Conservation (phyloP, 2,888 invertebrate species). For the Drosophila paracracens region DNA sequence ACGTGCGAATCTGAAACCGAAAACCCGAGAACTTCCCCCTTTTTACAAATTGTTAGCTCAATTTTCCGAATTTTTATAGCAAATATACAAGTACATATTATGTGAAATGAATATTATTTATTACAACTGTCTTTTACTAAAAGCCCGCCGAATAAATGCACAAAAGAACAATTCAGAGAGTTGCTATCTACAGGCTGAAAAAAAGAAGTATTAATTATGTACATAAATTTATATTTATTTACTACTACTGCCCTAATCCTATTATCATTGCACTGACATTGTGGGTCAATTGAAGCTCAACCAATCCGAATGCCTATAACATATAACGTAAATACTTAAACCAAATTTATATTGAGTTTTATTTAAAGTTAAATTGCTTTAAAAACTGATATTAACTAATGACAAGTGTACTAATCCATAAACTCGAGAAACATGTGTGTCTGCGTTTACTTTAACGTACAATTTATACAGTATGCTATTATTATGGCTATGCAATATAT, state of each 20-base stretch:
- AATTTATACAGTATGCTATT: neutral
- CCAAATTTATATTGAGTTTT: neutral
- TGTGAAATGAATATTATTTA: constrained; percentile 24
- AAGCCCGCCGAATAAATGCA: neutral
- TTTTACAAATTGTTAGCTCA: constrained; percentile 46
- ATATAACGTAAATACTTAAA: neutral
- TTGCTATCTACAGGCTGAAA: neutral
- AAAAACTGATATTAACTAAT: neutral
- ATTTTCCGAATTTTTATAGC: constrained; percentile 56
- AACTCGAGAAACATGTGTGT: neutral
- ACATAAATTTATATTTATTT: neutral
- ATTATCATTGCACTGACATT: neutral
- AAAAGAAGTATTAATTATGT: neutral
- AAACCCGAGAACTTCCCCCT: constrained; percentile 11
- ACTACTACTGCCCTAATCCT: neutral
- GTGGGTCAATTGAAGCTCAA: neutral
- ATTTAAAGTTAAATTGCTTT: neutral
- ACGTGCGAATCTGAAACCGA: constrained; percentile 14
- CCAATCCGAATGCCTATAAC: neutral
- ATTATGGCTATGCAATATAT: neutral
- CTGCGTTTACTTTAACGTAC: neutral
- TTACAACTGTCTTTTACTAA: constrained; percentile 7
- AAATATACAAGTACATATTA: constrained; percentile 46
- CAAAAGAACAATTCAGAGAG: neutral
- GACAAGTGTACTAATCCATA: neutral